Evolutionary conservation across 2,888 invertebrate genomes (phyloP).

Genomic region (Rhingia campestris): DNA sequence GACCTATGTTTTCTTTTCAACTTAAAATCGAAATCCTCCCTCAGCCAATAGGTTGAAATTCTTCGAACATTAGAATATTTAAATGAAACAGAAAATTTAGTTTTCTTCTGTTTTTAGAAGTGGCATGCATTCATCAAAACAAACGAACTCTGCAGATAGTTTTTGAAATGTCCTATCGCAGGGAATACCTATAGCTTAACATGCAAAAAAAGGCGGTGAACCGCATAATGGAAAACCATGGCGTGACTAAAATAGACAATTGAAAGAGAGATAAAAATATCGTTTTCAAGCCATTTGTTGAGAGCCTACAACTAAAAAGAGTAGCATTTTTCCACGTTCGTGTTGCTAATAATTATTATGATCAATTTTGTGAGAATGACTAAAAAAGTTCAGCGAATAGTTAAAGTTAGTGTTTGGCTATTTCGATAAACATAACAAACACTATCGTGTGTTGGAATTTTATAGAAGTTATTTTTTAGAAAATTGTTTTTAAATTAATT

Average conservation of each 20-base stretch:
- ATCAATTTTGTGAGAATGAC: conserved; percentile 66
- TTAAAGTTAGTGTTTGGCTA: conserved; percentile 38
- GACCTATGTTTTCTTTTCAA: conserved; percentile 21
- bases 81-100: conserved; percentile 15
- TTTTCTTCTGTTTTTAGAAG: neutral
- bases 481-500: neutral
- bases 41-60: conserved; percentile 25
- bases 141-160: conserved; percentile 41
- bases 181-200: conserved; percentile 39
- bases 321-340: conserved; percentile 67
- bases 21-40: conserved; percentile 21
- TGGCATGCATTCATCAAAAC: conserved; percentile 38
- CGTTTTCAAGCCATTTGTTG: conserved; percentile 73
- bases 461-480: neutral
- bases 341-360: conserved; percentile 69
- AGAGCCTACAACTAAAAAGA: conserved; percentile 64
- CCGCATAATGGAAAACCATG: conserved; percentile 74
- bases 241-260: conserved; percentile 70
- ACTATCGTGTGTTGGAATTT: conserved; percentile 11
- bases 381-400: conserved; percentile 64
- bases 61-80: conserved; percentile 28
- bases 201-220: conserved; percentile 73
- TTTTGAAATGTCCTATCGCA: conserved; percentile 28
- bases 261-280: conserved; percentile 71
- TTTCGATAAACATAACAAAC: conserved; percentile 37